Evolutionary conservation across 2,797 vertebrate species (phyloP).

Genomic region (Myiothlypis chrysogaster): DNA sequence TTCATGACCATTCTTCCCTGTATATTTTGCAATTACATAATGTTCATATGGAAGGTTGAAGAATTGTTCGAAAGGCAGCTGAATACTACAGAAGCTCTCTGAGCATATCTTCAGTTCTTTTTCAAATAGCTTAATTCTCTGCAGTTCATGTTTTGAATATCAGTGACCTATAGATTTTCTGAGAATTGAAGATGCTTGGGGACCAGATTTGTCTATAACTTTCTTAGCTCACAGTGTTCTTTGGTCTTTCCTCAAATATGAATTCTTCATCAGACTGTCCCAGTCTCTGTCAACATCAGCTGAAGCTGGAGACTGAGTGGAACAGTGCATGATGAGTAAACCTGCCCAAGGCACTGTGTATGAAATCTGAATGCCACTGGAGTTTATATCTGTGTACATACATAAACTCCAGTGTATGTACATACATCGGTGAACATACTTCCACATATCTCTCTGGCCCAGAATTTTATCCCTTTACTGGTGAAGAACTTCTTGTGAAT

Average conservation of each 20-base stretch:
- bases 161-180: neutral
- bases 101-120: neutral
- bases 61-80: neutral
- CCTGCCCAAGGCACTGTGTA: neutral
- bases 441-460: neutral
- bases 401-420: too few relatives aligned
- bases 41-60: neutral
- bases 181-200: neutral
- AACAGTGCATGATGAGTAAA: neutral
- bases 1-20: neutral
- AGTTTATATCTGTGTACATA: neutral
- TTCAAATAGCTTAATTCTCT: neutral
- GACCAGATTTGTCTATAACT: neutral
- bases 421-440: neutral
- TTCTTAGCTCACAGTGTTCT: neutral
- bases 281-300: neutral
- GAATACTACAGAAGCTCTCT: neutral
- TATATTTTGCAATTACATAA: neutral
- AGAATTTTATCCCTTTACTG: accelerated
- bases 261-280: neutral
- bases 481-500: neutral
- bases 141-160: neutral
- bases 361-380: neutral
- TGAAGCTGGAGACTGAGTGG: neutral
- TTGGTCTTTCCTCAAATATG: neutral